phyloP scores from a whole-genome alignment of 2,797 vertebrate genomes.

The Typhlichthys eigenmanni region DNA sequence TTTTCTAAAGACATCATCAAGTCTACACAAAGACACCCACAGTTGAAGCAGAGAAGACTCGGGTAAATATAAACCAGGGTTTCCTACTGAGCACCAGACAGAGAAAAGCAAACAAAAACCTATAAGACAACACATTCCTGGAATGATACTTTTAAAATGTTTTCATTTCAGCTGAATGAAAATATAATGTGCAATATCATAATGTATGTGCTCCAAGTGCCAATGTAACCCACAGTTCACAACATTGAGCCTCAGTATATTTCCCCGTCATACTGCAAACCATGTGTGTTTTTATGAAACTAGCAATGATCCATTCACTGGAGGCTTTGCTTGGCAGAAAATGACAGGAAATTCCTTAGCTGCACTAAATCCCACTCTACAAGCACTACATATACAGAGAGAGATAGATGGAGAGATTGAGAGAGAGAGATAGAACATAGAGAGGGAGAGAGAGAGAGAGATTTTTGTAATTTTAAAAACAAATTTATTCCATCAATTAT shows the following conservation, averaged over 20 bases:
- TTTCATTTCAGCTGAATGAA: conserved; percentile 4
- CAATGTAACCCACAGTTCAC: conserved; percentile 2
- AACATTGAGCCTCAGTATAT: not conserved
- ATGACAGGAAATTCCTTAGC: conserved; percentile 49
- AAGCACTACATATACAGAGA: conserved; percentile 22
- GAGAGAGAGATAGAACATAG: not conserved
- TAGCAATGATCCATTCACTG: conserved; percentile 5
- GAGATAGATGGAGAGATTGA: conserved; percentile 1
- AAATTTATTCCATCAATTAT: no score
- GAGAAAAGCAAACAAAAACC: conserved; percentile 30
- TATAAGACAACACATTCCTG: conserved; percentile 12
- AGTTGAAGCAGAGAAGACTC: conserved; percentile 7
- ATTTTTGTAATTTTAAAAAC: no score
- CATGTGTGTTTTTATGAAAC: conserved; percentile 15
- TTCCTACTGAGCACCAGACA: conserved; percentile 10
- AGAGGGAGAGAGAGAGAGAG: no score
- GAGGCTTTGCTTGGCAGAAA: conserved; percentile 37
- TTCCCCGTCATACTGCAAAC: conserved; percentile 11
- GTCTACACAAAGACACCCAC: conserved; percentile 27
- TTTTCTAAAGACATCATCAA: conserved; percentile 17
- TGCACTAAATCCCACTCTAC: conserved; percentile 27
- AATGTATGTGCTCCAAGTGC: conserved; percentile 15
- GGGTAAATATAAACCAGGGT: conserved; percentile 40
- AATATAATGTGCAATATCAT: conserved; percentile 1
- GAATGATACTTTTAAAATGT: not conserved